Evolutionary conservation across 2,113 vertebrate species (phyloP), one percentile per base, ranked within the genome.

Genomic region (Dolichotis patagonum): DNA sequence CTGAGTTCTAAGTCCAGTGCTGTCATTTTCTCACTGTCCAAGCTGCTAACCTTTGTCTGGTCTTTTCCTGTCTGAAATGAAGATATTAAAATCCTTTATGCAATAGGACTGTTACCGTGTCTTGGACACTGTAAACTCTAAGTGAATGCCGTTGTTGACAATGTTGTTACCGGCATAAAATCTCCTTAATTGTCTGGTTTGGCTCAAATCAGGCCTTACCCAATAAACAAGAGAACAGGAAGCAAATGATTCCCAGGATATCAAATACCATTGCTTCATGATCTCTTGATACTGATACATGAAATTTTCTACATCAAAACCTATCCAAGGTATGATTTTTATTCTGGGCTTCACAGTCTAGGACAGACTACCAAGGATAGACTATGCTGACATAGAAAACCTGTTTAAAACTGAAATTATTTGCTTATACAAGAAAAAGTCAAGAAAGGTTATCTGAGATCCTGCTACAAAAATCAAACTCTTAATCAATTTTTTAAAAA

Each of bases 51-150:
- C 46, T 62, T 75, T 87, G 20, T 80, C 17, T 83, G 22, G 46
- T 92, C 38, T 87, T 94, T 96, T 65, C 46, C 19, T 17, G 52
- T 73, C 38, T 73, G 83, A 90, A 92, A 78, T 81, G 28, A 46
- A 9, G 20, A 81, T 16, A 81, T 56, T 52, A 94, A 71, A 62
- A 83, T 35, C 38, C 52, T 60, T 86, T 65, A 69, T 71, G 11
- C 3, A 90, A 84, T 4, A 71, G 3, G 11, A 78, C 35, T 65
- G 26, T 38, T 81, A 52, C 4, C 22, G 38, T 46, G 7, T 87
- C 16, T 80, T 58, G n/a, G 10, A 71, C n/a, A 85, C 3, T 63
- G 8, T 63, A 84, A 88, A 22, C 26, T n/a, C 82, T 86, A 89
- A 73, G 78, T 58, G 56, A 89, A 89, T 62, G 13, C 75, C 73